These are phyloP conservation scores for Cheiracanthium punctorium DNA, from an alignment of 2,888 invertebrate species.

Conservation along the genomic window DNA sequence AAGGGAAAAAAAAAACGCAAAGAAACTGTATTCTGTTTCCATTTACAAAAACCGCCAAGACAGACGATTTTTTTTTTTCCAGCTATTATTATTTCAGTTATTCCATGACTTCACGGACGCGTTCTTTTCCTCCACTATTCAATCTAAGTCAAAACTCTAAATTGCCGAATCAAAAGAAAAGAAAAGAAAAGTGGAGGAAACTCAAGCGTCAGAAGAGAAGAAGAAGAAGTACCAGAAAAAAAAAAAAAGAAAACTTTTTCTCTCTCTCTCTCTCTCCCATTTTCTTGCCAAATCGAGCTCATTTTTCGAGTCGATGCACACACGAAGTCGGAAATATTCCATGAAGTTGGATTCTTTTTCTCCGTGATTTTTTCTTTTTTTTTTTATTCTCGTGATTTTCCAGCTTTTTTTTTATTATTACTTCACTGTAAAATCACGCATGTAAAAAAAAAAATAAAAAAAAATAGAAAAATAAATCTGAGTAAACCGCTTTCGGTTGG, in stretches of 20 bases:
- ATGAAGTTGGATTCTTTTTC: slow-evolving; percentile 3
- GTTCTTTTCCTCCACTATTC: slow-evolving; percentile 30
- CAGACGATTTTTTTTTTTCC: slow-evolving; percentile 16
- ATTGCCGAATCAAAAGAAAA: slow-evolving; percentile 36
- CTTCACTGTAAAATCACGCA: neutral
- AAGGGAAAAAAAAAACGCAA: slow-evolving; percentile 17
- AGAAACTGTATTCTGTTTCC: neutral
- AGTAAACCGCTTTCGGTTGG: neutral
- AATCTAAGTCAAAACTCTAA: slow-evolving; percentile 45
- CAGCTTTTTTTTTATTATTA: neutral
- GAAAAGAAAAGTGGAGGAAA: slow-evolving; percentile 20
- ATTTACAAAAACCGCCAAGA: slow-evolving; percentile 53
- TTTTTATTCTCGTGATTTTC: neutral
- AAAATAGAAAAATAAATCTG: neutral
- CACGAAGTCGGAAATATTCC: slow-evolving; percentile 61
- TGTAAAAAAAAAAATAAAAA: neutral
- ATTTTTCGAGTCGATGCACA: slow-evolving; percentile 66
- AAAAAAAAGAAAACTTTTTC: too few relatives aligned
- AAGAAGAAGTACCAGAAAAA: neutral
- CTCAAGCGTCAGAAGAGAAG: neutral
- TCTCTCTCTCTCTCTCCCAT: slow-evolving; percentile 22
- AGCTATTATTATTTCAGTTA: slow-evolving; percentile 56
- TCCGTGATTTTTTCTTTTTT: neutral
- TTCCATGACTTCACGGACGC: slow-evolving; percentile 33
- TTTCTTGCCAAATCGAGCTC: slow-evolving; percentile 67